Evolutionary conservation across 2,888 invertebrate species (phyloP), one percentile per base, ranked within the genome.

Genomic region (Adela reaumurella): DNA sequence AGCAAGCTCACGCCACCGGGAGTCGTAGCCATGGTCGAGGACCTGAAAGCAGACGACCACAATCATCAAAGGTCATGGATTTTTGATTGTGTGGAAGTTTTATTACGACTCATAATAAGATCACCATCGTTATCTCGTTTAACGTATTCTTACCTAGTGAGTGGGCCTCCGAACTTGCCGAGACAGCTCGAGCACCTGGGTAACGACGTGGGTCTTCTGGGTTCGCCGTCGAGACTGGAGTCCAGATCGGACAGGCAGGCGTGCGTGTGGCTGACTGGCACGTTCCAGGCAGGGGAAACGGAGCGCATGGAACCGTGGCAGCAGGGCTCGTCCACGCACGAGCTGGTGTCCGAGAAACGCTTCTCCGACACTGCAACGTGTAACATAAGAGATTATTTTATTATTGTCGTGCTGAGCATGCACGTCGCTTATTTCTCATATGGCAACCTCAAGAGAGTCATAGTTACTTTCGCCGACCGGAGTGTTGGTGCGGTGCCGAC

Each of bases 161-260:
- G 82, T 51, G 87, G 70, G 10, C 49, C 81, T 53, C 89, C 88
- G 53, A 90, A 80, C 70, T 90, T 90, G 55, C 89, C 88, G 60
- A 90, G 88, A 61, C 90, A 90, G 61, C 89, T 90, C 58, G 89
- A 83, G 64, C 90, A 91, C 51, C 87, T 64, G 4, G 85, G 85
- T 56, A 85, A 58, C 1, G 73, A 72, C 2, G 71, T 70, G 0
- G 71, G 80, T 54, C 72, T 67, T 49, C 70, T 62, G 56, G 41
- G 61, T 62, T 62, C 80, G 62, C 65, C 63, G 51, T 76, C 76
- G 51, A 70, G 49, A 53, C 71, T 70, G 46, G 65, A 57, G 60
- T 77, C 77, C 55, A 74, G 61, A 58, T 78, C 77, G 1, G 74
- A 72, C 6, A 76, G 63, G 51, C 78, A 77, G 62, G 76, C 76